These are phyloP conservation scores for Passer montanus DNA, from an alignment of 2,113 vertebrate species.

Conservation along the genomic window DNA sequence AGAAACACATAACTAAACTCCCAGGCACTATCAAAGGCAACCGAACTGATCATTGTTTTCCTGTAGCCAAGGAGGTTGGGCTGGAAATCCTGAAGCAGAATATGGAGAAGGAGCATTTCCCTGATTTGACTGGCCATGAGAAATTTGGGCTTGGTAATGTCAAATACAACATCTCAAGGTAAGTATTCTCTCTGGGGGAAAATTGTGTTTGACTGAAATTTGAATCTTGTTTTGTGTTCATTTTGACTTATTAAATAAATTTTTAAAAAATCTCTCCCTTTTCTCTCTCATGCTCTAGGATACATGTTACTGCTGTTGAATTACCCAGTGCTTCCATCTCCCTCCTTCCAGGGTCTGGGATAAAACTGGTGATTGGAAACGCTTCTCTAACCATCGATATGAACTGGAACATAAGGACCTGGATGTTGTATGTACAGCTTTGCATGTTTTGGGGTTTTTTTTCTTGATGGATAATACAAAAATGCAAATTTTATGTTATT, in stretches of 20 bases:
- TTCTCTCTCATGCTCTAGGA: conserved; percentile 40
- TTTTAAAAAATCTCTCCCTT: not conserved
- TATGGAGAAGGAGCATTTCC: conserved; percentile 30
- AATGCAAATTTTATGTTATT: not conserved
- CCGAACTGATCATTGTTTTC: not conserved
- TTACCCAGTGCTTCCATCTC: conserved; percentile 70
- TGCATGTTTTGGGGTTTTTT: not conserved
- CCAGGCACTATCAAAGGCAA: not conserved
- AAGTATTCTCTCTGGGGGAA: not conserved
- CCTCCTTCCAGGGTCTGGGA: conserved; percentile 60
- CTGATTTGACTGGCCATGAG: conserved; percentile 37
- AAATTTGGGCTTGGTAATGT: conserved; percentile 26
- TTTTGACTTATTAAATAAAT: not conserved
- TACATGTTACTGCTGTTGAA: conserved; percentile 65
- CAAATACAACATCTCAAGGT: conserved; percentile 55
- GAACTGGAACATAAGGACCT: conserved; percentile 68
- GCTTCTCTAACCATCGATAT: conserved; percentile 51
- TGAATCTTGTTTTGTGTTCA: not conserved
- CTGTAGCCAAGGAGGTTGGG: conserved; percentile 46
- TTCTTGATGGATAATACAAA: not conserved
- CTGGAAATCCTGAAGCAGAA: conserved; percentile 51
- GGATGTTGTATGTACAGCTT: conserved; percentile 70
- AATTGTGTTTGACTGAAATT: not conserved
- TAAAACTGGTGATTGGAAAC: conserved; percentile 66
- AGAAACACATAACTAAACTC: not conserved